Percentiles rank a stretch among this genome's conserved stretches.
These are phyloP conservation scores for Emydoidea blandingii DNA, from an alignment of 2,797 vertebrate genomes.

Conservation along the genomic window DNA sequence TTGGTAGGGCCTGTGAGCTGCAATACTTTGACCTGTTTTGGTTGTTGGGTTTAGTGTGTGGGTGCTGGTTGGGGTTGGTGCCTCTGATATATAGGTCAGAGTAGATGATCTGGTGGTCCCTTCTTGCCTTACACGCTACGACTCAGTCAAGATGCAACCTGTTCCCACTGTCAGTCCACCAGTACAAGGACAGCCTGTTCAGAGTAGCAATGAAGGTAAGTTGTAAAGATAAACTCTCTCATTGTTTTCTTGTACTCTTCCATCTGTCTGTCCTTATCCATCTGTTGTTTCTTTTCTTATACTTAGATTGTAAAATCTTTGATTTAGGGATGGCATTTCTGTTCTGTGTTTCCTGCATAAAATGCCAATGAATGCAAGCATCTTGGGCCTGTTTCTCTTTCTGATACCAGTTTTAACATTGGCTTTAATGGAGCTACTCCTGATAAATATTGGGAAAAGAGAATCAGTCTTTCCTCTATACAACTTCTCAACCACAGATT, in stretches of 20 bases:
- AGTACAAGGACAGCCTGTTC: neutral
- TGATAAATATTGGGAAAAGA: neutral
- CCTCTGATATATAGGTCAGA: neutral
- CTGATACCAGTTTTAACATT: neutral
- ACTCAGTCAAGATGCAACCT: neutral
- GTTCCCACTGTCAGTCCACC: neutral
- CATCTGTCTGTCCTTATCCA: neutral
- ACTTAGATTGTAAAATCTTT: neutral
- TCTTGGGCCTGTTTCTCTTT: neutral
- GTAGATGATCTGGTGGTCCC: neutral
- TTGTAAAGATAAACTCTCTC: neutral
- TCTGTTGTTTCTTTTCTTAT: too few relatives aligned
- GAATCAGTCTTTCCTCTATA: neutral
- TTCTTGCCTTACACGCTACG: too few relatives aligned
- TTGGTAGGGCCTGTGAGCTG: too few relatives aligned
- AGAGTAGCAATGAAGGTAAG: neutral
- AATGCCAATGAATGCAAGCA: neutral
- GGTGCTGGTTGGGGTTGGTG: neutral
- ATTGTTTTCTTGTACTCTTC: neutral
- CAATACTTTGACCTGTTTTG: too few relatives aligned
- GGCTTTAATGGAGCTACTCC: neutral
- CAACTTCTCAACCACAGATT: neutral
- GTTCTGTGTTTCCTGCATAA: neutral
- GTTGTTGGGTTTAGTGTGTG: too few relatives aligned
- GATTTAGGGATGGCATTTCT: neutral